Conservation (phyloP, 2,797 vertebrate species). For the Poeciliopsis presidionis region DNA sequence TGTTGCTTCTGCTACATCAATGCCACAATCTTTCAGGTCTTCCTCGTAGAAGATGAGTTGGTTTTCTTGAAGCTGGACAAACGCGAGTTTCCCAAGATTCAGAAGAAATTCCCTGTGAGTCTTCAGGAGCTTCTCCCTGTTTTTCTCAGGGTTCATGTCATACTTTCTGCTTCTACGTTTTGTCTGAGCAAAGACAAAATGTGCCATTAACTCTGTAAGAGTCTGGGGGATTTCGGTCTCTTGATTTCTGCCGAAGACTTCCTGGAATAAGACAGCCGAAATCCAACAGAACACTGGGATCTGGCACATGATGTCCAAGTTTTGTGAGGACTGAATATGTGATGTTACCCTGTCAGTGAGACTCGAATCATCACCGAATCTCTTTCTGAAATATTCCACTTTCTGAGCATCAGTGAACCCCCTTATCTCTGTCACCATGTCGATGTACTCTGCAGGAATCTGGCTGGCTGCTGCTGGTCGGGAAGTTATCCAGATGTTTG, state of each 20-base stretch:
- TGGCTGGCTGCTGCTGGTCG: constrained; percentile 53
- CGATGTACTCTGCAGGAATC: constrained; percentile 43
- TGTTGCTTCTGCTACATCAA: constrained; percentile 36
- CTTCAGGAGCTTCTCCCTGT: constrained; percentile 1
- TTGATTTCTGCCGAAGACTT: constrained; percentile 3
- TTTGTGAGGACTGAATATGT: constrained; percentile 42
- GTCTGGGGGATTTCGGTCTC: constrained; percentile 41
- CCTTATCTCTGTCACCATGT: constrained; percentile 59
- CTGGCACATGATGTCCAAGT: constrained; percentile 60
- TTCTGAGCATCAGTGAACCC: constrained; percentile 56
- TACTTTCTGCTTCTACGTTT: constrained; percentile 42
- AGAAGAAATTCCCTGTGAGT: constrained; percentile 48
- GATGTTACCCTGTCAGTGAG: constrained; percentile 29
- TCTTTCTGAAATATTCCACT: constrained; percentile 46
- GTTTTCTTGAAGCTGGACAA: constrained; percentile 55
- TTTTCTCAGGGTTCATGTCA: background rate
- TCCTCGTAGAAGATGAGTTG: constrained; percentile 63
- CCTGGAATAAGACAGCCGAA: constrained; percentile 44
- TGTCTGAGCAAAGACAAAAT: constrained; percentile 43
- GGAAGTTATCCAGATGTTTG: constrained; percentile 60
- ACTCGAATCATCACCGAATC: accelerated
- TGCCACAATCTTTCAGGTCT: constrained; percentile 47
- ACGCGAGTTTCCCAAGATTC: constrained; percentile 63
- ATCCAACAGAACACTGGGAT: constrained; percentile 72
- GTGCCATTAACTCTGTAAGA: constrained; percentile 61